Percentiles rank a stretch among this genome's conserved stretches.
These are phyloP conservation scores for Excalfactoria chinensis DNA, from an alignment of 2,113 vertebrate species.

Conservation along the genomic window DNA sequence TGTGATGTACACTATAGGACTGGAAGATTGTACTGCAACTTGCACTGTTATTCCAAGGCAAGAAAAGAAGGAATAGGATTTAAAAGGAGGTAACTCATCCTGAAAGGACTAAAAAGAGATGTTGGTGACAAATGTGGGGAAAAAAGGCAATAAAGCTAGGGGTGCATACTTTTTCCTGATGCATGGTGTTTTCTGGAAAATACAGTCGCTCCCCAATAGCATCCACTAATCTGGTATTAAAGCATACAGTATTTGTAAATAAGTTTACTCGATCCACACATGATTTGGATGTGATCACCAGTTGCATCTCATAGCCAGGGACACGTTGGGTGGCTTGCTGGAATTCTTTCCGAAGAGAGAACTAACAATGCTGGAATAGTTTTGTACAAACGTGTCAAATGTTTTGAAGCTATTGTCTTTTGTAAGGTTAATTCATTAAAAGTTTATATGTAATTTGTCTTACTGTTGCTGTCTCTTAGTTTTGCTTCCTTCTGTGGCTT, in stretches of 20 bases:
- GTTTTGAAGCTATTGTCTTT: conserved; percentile 92
- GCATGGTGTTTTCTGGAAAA: conserved; percentile 80
- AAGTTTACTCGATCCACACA: conserved; percentile 77
- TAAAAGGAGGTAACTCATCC: neutral
- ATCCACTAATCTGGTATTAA: conserved; percentile 73
- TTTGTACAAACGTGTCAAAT: conserved; percentile 93
- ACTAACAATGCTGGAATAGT: conserved; percentile 80
- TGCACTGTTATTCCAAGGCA: conserved; percentile 70
- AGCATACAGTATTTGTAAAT: conserved; percentile 82
- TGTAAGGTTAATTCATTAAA: conserved; percentile 93
- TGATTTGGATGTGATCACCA: conserved; percentile 80
- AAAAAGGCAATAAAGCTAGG: conserved; percentile 83
- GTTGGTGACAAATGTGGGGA: conserved; percentile 31
- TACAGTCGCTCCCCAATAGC: conserved; percentile 74
- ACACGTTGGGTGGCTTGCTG: conserved; percentile 55
- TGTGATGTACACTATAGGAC: conserved; percentile 43
- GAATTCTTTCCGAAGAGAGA: conserved; percentile 73
- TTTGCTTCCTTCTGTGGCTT: conserved; percentile 41
- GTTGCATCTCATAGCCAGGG: conserved; percentile 73
- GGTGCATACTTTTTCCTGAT: conserved; percentile 78
- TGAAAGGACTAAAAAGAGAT: neutral
- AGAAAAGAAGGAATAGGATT: conserved; percentile 38
- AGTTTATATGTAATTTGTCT: conserved; percentile 92
- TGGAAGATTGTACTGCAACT: conserved; percentile 65
- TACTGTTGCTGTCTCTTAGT: conserved; percentile 59